Evolutionary conservation across 2,113 vertebrate genomes (phyloP), one percentile per base, ranked within the genome.

Genomic region (Chelonoidis abingdonii): DNA sequence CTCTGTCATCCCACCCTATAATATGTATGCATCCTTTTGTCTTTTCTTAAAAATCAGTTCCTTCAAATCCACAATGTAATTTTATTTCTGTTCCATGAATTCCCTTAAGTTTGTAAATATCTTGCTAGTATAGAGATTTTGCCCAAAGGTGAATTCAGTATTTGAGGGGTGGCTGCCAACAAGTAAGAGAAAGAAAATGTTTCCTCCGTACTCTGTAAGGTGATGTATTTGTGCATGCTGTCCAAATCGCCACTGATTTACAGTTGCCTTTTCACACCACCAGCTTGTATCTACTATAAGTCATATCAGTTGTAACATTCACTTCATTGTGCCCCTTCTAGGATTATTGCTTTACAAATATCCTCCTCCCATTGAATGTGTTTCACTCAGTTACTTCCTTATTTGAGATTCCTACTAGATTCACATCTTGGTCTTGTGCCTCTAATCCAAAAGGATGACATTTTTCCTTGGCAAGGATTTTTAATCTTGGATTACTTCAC

Each of bases 401-500:
- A 47, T 79, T 27, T 86, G 69, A 94, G 93, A 94, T 86, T 82
- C 54, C 41, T 14, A 3, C 41, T 49, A 83, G 87, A 88, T 92
- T 90, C 49, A 4, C 53, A 75, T 75, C 21, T 75, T 75, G 38
- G 0, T 89, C 53, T 93, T 96, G 83, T 94, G n/a, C 59, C 5
- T 93, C 54, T 93, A 50, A 82, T 27, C 11, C 53, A 89, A 69
- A 93, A 94, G 83, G 76, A 87, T 87, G 65, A 81, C 6, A 9
- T 89, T 14, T 29, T 89, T 10, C 54, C 16, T 94, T 96, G 62
- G 81, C 69, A 75, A 75, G n/a, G 38, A 38, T 41, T 38, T 83
- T 93, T 69, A 78, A 83, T 10, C 47, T 22, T 83, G 93, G 57
- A 24, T 81, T 81, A 7, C 94, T 93, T 90, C 90, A 47, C n/a